These are phyloP conservation scores for Cladopsammia gracilis DNA, from an alignment of 64 coral and sea anemone species.

Conservation along the genomic window DNA sequence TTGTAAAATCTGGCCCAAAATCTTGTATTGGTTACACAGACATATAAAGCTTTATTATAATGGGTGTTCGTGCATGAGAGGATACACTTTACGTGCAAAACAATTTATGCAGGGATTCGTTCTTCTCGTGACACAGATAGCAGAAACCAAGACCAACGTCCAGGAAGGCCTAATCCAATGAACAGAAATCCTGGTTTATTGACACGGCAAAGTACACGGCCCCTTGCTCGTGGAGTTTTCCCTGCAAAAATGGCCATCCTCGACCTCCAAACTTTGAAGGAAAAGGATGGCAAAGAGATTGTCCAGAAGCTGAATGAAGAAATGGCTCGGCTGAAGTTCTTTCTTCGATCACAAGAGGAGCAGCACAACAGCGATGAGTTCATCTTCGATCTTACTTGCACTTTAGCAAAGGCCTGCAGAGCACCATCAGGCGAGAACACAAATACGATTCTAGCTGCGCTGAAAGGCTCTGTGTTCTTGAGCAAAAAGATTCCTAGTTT, in stretches of 20 bases:
- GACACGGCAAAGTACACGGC: neutral
- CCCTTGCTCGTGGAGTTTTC: neutral
- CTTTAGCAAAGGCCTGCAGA: no score
- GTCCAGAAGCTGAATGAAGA: neutral
- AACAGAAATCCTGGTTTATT: no score
- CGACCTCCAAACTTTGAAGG: neutral
- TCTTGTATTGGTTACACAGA: no score
- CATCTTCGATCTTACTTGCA: no score
- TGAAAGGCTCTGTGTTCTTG: conserved; percentile 19
- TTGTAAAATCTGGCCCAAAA: no score
- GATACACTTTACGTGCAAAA: no score
- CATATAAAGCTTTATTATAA: no score
- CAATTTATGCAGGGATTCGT: no score
- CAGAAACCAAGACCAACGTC: neutral
- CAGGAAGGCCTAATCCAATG: neutral
- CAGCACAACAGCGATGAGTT: no score
- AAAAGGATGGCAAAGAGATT: neutral
- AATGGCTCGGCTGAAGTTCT: neutral
- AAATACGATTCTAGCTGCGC: conserved; percentile 5
- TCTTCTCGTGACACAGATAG: no score
- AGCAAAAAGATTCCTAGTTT: neutral
- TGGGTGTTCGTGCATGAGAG: no score
- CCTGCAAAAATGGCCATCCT: neutral
- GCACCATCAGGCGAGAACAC: no score
- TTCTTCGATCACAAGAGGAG: conserved; percentile 39